phyloP scores from a whole-genome alignment of 2,888 invertebrate species.

The Drosophila emarginata region DNA sequence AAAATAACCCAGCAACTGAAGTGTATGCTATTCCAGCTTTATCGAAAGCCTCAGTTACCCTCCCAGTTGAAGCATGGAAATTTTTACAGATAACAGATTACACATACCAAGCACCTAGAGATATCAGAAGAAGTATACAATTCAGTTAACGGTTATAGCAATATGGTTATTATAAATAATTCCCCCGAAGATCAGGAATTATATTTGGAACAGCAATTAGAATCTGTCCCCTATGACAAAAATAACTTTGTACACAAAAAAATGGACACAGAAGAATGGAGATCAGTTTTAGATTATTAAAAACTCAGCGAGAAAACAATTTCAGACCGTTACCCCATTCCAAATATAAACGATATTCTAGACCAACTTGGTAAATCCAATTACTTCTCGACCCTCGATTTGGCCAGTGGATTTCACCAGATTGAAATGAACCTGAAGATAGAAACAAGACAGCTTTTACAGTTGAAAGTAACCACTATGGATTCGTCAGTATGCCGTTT shows the following conservation, averaged over 20 bases:
- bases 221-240: slow-evolving; percentile 10
- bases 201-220: not conserved
- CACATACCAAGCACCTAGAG: not conserved
- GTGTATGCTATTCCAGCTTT: too few relatives aligned
- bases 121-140: not conserved
- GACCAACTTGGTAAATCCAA: too few relatives aligned
- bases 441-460: slow-evolving; percentile 11
- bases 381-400: slow-evolving; percentile 17
- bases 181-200: slow-evolving; percentile 7
- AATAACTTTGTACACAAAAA: too few relatives aligned
- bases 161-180: not conserved
- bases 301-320: slow-evolving; percentile 21
- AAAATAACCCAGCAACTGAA: too few relatives aligned
- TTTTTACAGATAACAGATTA: not conserved
- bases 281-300: slow-evolving; percentile 7
- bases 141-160: not conserved
- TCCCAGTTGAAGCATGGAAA: too few relatives aligned
- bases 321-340: slow-evolving; percentile 18
- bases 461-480: slow-evolving; percentile 10
- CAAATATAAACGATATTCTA: too few relatives aligned
- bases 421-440: slow-evolving; percentile 1
- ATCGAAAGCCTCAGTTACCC: too few relatives aligned
- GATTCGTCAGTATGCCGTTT: slow-evolving; percentile 19
- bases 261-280: slow-evolving; percentile 14
- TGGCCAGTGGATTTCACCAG: slow-evolving; percentile 25